A percentile compares a stretch with the other conserved stretches of the same genome.
Evolutionary conservation across 2,888 invertebrate species (phyloP).

Genomic region (Apodemia duryi): DNA sequence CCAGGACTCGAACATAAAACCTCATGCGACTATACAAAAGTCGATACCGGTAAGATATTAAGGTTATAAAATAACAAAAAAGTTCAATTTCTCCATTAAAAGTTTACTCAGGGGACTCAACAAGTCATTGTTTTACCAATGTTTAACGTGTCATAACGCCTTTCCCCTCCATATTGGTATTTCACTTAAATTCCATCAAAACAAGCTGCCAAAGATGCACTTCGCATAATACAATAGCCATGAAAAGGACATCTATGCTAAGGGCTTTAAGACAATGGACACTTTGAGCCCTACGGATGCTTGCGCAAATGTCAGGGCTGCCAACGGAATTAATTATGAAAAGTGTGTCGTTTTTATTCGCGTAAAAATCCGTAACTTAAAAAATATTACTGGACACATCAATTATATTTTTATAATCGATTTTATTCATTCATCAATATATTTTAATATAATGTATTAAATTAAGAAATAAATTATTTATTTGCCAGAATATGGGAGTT

Average conservation of each 20-base stretch:
- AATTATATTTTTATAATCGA: no score
- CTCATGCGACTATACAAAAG: neutral
- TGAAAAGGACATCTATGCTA: slow-evolving; percentile 26
- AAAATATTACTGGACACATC: no score
- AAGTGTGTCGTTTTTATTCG: neutral
- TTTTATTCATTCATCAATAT: no score
- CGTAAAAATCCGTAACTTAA: no score
- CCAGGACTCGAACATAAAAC: neutral
- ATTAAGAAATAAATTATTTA: no score
- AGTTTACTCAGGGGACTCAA: neutral
- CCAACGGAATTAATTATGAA: neutral
- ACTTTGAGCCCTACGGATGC: slow-evolving; percentile 17
- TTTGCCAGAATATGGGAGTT: no score
- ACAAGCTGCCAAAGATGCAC: slow-evolving; percentile 8
- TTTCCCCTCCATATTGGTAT: slow-evolving; percentile 1
- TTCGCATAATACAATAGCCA: slow-evolving; percentile 19
- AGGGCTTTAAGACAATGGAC: slow-evolving; percentile 29
- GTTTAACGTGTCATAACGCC: slow-evolving; percentile 5
- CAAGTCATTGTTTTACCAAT: neutral
- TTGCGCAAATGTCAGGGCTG: slow-evolving; percentile 6
- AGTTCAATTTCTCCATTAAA: neutral
- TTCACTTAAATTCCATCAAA: slow-evolving; percentile 13
- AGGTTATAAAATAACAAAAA: no score
- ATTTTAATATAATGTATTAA: no score
- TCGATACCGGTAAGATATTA: neutral